Evolutionary conservation across 1,140 invertebrate species (phyloP).

Genomic region (Bombus waltoni): DNA sequence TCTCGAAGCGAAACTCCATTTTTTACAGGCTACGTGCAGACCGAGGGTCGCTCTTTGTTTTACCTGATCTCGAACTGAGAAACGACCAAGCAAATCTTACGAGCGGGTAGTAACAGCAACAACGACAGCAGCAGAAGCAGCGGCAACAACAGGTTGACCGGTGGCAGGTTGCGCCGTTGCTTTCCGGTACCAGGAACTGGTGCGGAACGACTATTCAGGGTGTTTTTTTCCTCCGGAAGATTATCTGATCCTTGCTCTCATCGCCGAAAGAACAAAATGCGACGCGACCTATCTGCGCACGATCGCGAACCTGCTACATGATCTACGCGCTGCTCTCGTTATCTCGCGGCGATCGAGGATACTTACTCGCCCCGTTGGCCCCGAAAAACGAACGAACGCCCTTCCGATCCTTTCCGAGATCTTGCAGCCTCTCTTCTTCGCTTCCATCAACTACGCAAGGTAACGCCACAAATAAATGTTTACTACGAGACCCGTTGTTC

Average conservation of each 20-base stretch:
- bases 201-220: slow-evolving; percentile 54
- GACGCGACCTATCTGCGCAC: slow-evolving; percentile 66
- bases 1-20: slow-evolving; percentile 50
- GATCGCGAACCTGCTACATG: slow-evolving; percentile 72
- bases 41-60: slow-evolving; percentile 41
- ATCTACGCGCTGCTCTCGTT: slow-evolving; percentile 68
- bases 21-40: slow-evolving; percentile 43
- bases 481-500: slow-evolving; percentile 55
- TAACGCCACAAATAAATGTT: slow-evolving; percentile 52
- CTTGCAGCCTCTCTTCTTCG: slow-evolving; percentile 5
- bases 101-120: slow-evolving; percentile 1
- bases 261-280: slow-evolving; percentile 73
- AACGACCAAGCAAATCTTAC: background rate
- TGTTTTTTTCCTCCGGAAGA: slow-evolving; percentile 38
- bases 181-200: slow-evolving; percentile 63
- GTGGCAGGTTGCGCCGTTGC: slow-evolving; percentile 37
- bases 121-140: background rate
- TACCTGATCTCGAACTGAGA: slow-evolving; percentile 51
- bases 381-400: slow-evolving; percentile 28
- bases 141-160: slow-evolving; percentile 35
- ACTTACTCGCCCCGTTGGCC: slow-evolving; percentile 64
- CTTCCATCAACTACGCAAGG: background rate
- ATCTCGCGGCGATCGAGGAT: slow-evolving; percentile 66
- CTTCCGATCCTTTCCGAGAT: slow-evolving; percentile 19
- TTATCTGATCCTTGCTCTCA: slow-evolving; percentile 74